Percentiles rank a stretch among this genome's conserved stretches.
phyloP scores from a whole-genome alignment of 2,113 vertebrate species.

The Tor tambroides region DNA sequence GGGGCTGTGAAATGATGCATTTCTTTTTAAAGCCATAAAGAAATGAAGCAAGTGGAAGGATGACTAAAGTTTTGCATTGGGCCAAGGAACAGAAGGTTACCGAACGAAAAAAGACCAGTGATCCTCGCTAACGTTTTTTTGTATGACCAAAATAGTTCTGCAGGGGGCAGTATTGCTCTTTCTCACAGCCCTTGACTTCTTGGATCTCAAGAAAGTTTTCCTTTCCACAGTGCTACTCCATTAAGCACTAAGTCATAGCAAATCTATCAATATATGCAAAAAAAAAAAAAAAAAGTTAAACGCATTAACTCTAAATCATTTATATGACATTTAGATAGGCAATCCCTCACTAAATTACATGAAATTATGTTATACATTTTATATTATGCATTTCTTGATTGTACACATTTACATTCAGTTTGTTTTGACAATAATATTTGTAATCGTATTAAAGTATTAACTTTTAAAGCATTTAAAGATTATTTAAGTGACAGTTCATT shows the following conservation, averaged over 20 bases:
- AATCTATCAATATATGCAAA: not conserved
- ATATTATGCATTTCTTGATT: not conserved
- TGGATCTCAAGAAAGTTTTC: not conserved
- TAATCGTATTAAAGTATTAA: not conserved
- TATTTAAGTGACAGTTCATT: not conserved
- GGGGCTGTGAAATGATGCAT: too few species aligned
- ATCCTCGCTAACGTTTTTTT: not conserved
- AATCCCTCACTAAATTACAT: not conserved
- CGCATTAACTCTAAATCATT: not conserved
- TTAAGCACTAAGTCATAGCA: not conserved
- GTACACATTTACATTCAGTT: not conserved
- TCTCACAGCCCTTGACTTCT: not conserved
- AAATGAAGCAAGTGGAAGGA: too few species aligned
- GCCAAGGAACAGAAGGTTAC: too few species aligned
- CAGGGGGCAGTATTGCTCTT: conserved; percentile 32
- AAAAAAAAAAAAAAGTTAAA: not conserved
- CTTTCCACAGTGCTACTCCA: not conserved
- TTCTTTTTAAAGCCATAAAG: too few species aligned
- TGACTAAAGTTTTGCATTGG: too few species aligned
- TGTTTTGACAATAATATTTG: not conserved
- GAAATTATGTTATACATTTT: not conserved
- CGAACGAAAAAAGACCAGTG: too few species aligned
- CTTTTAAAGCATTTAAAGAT: not conserved
- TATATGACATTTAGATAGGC: not conserved
- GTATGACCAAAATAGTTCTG: not conserved